Conservation (phyloP, 2,888 invertebrate species). For the Bellardia pandia region DNA sequence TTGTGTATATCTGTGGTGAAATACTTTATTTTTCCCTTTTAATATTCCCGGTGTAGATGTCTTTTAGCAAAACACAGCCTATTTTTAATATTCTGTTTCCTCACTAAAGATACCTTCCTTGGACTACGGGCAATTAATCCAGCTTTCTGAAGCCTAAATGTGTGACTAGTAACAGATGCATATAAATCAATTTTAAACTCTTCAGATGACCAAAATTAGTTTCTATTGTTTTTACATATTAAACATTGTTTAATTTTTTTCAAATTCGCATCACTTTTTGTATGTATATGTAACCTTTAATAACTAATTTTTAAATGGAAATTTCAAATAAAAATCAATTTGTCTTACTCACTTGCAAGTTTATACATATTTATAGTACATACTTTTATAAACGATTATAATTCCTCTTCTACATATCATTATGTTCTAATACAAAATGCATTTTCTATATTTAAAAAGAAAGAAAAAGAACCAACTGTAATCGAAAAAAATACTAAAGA, state of each 20-base stretch:
- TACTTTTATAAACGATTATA: neutral
- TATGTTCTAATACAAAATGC: neutral
- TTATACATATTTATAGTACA: neutral
- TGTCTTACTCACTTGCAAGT: constrained; percentile 1
- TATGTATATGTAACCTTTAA: neutral
- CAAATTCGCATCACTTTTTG: too few species aligned
- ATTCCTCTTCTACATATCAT: neutral
- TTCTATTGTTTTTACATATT: neutral
- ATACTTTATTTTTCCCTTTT: too few species aligned
- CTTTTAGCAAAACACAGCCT: too few species aligned
- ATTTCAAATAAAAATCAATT: constrained; percentile 9
- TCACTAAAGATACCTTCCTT: too few species aligned
- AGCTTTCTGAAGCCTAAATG: too few species aligned
- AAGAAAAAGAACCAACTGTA: neutral
- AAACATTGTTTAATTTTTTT: neutral
- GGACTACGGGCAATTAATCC: too few species aligned
- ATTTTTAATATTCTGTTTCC: too few species aligned
- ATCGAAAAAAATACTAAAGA: neutral
- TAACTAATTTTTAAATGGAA: neutral
- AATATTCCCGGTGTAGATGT: too few species aligned
- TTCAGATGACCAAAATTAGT: too few species aligned
- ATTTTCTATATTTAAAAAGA: neutral
- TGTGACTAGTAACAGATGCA: too few species aligned
- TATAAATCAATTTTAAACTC: too few species aligned
- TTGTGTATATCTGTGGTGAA: too few species aligned